Base-by-base conservation (phyloP, 2,113 vertebrate species). In the Taxidea taxus region DNA sequence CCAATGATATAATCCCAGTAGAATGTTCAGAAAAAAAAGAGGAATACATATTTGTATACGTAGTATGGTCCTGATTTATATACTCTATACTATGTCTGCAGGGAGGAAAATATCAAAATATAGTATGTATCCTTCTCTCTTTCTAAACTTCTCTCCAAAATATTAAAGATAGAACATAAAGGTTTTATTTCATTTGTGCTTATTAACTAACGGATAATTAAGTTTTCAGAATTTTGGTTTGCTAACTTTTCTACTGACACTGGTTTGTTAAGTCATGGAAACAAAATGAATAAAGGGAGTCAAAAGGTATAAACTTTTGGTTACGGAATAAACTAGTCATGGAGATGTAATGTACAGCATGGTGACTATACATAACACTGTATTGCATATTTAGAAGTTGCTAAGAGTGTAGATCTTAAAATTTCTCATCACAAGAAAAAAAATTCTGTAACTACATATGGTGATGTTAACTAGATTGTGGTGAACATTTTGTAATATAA, bases 221-320 rank as follows among this genome's bases (percentile, higher is more conserved):
- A 54, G 12, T 88, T 97, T 96, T 47, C 70, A 92, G 37, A 87
- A 97, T 92, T 92, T 90, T 75, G 31, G 29, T 90, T 95, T 95
- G 29, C 87, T 85, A 82, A 87, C 37, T 95, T 95, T 91, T 75
- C 72, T 68, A 84, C 10, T 39, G 58, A 90, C 56, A 87, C 7
- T 0, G 6, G 20, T 72, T 64, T 94, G 39, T 54, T 77, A 68
- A 91, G 7, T 78, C 60, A 94, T 15, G 2, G 74, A 74, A 95
- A 66, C 3, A 93, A 93, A 72, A 72, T 29, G 27, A 27, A 27
- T 88, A 11, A 54, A 87, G 6, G 47, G 66, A 88, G 27, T 56
- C 86, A 88, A 74, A 87, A 74, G n/a, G 49, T 74, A 74, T 37
- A 74, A 74, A 88, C 39, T 74, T 88, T 54, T 27, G 54, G 15